Evolutionary conservation across 2,888 invertebrate genomes (phyloP).

Genomic region (Pyrgus malvae): DNA sequence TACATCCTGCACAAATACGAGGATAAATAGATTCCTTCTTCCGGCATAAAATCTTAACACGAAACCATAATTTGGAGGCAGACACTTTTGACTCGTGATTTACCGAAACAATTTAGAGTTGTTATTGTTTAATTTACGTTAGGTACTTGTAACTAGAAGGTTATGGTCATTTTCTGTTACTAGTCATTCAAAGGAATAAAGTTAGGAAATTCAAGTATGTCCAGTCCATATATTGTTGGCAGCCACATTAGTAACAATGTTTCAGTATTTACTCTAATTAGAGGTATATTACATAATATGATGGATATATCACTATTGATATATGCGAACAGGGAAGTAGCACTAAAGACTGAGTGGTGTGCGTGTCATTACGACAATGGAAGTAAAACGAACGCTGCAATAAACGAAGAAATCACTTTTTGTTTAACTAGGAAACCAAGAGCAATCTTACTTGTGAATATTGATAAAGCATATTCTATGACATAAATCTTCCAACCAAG

Average conservation of each 20-base stretch:
- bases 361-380: slow-evolving; percentile 15
- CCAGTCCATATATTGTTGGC: no score
- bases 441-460: slow-evolving; percentile 5
- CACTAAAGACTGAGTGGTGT: background rate
- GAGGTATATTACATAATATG: no score
- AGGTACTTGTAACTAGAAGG: background rate
- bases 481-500: no score
- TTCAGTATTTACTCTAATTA: no score
- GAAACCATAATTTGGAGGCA: background rate
- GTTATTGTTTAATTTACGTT: background rate
- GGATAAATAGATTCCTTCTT: background rate
- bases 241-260: no score
- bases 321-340: slow-evolving; percentile 16
- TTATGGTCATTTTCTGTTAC: background rate
- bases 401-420: slow-evolving; percentile 13
- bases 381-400: slow-evolving; percentile 11
- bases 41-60: slow-evolving; percentile 5
- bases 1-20: background rate
- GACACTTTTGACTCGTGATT: background rate
- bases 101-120: slow-evolving; percentile 4
- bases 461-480: background rate
- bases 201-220: no score
- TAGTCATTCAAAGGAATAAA: background rate
- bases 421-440: slow-evolving; percentile 14
- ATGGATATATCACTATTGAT: no score